Conservation (phyloP, 2,113 vertebrate genomes). For the Antennarius striatus region DNA sequence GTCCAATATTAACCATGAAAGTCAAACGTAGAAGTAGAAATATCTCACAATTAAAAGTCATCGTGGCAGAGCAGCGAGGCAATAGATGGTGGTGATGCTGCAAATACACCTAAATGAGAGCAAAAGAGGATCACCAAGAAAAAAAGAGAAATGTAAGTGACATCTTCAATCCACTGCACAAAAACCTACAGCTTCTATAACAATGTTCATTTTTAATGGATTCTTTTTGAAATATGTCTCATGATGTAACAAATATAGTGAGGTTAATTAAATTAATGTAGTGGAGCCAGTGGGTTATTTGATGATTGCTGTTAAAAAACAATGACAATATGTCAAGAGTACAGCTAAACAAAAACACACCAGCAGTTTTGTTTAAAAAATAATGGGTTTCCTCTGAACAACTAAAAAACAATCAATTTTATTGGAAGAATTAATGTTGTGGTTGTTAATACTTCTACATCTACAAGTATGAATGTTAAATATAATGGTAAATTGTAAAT, state of each 20-base stretch:
- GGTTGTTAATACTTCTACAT: slow-evolving; percentile 5
- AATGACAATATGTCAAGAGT: too few species aligned
- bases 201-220: neutral
- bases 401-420: slow-evolving; percentile 7
- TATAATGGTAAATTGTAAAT: too few species aligned
- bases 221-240: slow-evolving; percentile 3
- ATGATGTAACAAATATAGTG: neutral
- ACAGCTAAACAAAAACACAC: too few species aligned
- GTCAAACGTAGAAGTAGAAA: slow-evolving; percentile 56
- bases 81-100: slow-evolving; percentile 19
- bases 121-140: too few species aligned
- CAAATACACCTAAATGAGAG: neutral
- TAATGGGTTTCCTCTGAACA: slow-evolving; percentile 3
- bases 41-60: slow-evolving; percentile 40
- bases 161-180: too few species aligned
- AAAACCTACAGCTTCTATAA: neutral
- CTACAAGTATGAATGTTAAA: slow-evolving; percentile 3
- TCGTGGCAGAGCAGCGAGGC: slow-evolving; percentile 8
- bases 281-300: neutral
- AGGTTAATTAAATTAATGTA: neutral
- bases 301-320: neutral
- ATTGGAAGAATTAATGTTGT: neutral
- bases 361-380: too few species aligned
- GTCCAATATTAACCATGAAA: slow-evolving; percentile 63
- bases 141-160: too few species aligned